Percentiles rank a stretch among this genome's conserved stretches.
phyloP scores from a whole-genome alignment of 1,140 invertebrate species.

The Hestina assimilis region DNA sequence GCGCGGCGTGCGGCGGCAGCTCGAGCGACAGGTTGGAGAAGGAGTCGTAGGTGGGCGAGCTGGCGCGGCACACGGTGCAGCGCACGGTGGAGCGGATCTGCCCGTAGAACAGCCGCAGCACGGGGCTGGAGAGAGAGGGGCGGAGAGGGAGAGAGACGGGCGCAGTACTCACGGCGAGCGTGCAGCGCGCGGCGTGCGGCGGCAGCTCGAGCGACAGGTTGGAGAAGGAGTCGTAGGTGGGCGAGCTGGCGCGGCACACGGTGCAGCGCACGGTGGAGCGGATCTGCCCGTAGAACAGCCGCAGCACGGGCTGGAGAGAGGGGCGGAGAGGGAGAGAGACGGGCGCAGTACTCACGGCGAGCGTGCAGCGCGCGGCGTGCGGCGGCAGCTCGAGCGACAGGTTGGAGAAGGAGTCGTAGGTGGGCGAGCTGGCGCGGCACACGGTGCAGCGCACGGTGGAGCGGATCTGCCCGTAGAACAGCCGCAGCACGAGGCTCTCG shows the following conservation, averaged over 20 bases:
- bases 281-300: conserved; percentile 93
- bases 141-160: conserved; percentile 57
- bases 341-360: conserved; percentile 80
- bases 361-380: conserved; percentile 80
- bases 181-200: conserved; percentile 80
- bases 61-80: conserved; percentile 86
- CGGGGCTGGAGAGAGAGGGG: conserved; percentile 80
- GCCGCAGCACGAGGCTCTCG: conserved; percentile 87
- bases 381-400: conserved; percentile 89
- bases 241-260: conserved; percentile 85
- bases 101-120: conserved; percentile 91
- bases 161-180: conserved; percentile 81
- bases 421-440: conserved; percentile 88
- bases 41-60: conserved; percentile 92
- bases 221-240: neutral
- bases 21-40: conserved; percentile 93
- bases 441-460: conserved; percentile 88
- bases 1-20: conserved; percentile 81
- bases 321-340: neutral
- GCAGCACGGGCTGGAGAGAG: conserved; percentile 79
- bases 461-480: conserved; percentile 94
- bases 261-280: conserved; percentile 90
- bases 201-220: conserved; percentile 89
- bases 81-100: conserved; percentile 91
- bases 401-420: conserved; percentile 94